These are phyloP conservation scores for Gallinago stenura DNA, from an alignment of 2,797 vertebrate genomes.

Conservation along the genomic window DNA sequence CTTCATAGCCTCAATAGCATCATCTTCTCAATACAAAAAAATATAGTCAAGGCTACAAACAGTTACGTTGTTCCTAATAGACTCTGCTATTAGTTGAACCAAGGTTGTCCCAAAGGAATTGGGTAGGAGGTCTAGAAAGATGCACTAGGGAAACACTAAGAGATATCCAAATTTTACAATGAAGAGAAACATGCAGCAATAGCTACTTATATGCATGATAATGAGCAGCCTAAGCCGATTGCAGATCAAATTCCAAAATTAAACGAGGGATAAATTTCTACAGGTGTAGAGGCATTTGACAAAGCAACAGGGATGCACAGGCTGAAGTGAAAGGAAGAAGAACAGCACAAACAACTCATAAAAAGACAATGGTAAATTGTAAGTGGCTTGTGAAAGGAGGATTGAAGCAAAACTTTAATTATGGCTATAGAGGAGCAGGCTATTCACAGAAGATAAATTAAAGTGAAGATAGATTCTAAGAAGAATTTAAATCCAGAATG, in stretches of 20 bases:
- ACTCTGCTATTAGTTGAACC: background rate
- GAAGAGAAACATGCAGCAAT: background rate
- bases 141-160: background rate
- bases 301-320: background rate
- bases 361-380: background rate
- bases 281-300: background rate
- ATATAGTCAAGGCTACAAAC: background rate
- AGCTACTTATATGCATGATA: background rate
- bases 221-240: background rate
- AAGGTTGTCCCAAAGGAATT: background rate
- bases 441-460: slow-evolving; percentile 7
- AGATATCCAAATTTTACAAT: background rate
- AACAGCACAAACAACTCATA: background rate
- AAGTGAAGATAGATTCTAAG: slow-evolving; percentile 2
- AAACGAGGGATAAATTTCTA: slow-evolving; percentile 12
- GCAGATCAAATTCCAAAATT: background rate
- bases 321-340: background rate
- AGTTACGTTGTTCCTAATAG: background rate
- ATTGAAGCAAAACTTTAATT: slow-evolving; percentile 44
- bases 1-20: background rate
- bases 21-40: background rate
- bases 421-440: background rate
- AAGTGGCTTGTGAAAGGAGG: background rate
- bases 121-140: background rate
- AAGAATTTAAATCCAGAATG: slow-evolving; percentile 42